These are phyloP conservation scores for Anthonomus grandis DNA, from an alignment of 1,140 invertebrate genomes.

Conservation along the genomic window DNA sequence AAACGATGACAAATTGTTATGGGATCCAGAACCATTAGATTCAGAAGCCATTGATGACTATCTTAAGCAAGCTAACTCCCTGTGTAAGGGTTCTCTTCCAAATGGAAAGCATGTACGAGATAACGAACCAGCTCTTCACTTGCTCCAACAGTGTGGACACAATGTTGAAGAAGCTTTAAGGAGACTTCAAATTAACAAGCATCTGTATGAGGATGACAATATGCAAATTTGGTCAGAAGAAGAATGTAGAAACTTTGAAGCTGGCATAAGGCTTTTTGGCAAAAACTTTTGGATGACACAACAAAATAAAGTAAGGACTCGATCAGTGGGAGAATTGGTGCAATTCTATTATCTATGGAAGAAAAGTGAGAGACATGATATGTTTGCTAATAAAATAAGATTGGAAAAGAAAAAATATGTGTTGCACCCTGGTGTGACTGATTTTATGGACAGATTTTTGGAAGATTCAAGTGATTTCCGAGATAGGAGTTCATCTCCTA, in stretches of 20 bases:
- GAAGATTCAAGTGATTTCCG: constrained; percentile 55
- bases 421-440: constrained; percentile 76
- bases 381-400: constrained; percentile 76
- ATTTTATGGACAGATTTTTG: constrained; percentile 62
- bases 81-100: constrained; percentile 55
- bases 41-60: constrained; percentile 78
- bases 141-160: constrained; percentile 88
- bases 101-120: constrained; percentile 78
- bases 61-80: constrained; percentile 63
- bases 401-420: constrained; percentile 83
- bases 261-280: constrained; percentile 83
- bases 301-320: constrained; percentile 85
- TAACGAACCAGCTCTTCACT: constrained; percentile 88
- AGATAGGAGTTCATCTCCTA: constrained; percentile 50
- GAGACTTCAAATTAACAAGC: constrained; percentile 68
- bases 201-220: constrained; percentile 59
- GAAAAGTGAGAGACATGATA: constrained; percentile 94
- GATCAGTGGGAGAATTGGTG: constrained; percentile 91
- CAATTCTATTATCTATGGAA: constrained; percentile 99
- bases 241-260: constrained; percentile 94
- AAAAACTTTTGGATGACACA: constrained; percentile 95
- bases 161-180: constrained; percentile 85
- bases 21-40: constrained; percentile 78
- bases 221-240: constrained; percentile 93
- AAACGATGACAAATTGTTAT: constrained; percentile 91